These are phyloP conservation scores for Pterobdella sp. DNA, from an alignment of 2,888 invertebrate species.

Conservation along the genomic window DNA sequence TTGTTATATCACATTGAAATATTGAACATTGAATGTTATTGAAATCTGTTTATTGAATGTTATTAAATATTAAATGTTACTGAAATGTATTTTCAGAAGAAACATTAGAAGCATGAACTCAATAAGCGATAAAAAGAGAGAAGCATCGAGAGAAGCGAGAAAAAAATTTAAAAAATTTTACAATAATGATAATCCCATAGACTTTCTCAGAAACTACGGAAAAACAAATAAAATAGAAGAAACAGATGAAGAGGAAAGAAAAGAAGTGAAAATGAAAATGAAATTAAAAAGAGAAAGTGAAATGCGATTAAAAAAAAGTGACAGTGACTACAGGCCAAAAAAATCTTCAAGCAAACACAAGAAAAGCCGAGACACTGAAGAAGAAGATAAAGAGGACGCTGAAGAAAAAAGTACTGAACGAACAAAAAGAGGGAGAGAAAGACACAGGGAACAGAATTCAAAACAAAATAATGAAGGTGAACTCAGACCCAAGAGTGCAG, in stretches of 20 bases:
- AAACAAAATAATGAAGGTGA: neutral
- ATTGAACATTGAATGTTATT: too few species aligned
- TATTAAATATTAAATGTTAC: too few species aligned
- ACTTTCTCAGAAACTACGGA: neutral
- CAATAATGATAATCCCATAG: neutral
- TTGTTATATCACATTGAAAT: too few species aligned
- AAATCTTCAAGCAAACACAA: neutral
- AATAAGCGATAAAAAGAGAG: neutral
- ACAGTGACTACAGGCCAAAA: neutral
- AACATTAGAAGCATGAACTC: neutral
- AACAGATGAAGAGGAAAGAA: neutral
- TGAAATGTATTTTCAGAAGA: too few species aligned
- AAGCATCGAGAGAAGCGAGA: constrained; percentile 2
- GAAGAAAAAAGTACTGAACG: too few species aligned
- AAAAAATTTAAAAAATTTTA: neutral
- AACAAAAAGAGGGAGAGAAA: too few species aligned
- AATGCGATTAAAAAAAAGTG: neutral
- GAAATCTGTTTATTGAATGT: too few species aligned
- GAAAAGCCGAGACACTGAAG: neutral
- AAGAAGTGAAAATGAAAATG: neutral
- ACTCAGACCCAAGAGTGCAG: neutral
- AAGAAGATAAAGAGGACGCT: neutral
- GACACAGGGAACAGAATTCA: neutral
- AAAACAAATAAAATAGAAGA: neutral
- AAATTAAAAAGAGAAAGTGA: too few species aligned